phyloP scores from a whole-genome alignment of 2,888 invertebrate species.

The Acheta domesticus region DNA sequence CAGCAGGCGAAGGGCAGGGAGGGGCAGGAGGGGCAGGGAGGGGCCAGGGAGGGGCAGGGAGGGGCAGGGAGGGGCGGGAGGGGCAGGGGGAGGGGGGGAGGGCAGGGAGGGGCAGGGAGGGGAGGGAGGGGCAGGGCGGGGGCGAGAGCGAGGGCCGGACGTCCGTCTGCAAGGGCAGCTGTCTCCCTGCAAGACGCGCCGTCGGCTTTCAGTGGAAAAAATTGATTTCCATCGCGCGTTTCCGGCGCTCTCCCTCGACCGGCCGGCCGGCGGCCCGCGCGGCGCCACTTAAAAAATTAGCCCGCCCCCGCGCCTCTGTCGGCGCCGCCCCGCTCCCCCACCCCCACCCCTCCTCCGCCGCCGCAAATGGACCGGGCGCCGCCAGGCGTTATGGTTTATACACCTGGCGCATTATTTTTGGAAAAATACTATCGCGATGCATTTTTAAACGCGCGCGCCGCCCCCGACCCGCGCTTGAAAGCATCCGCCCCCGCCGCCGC shows the following conservation, averaged over 20 bases:
- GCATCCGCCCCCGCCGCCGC: not conserved
- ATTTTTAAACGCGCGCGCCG: not conserved
- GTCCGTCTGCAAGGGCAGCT: not conserved
- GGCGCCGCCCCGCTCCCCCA: constrained; percentile 24
- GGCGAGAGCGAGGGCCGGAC: not conserved
- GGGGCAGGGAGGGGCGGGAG: not conserved
- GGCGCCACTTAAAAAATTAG: constrained; percentile 20
- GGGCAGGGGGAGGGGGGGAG: too few relatives aligned
- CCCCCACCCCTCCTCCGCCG: constrained; percentile 38
- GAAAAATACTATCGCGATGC: constrained; percentile 18
- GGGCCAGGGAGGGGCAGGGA: too few relatives aligned
- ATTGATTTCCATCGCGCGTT: not conserved
- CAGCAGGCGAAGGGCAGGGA: too few relatives aligned
- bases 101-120: too few relatives aligned
- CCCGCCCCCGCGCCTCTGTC: constrained; percentile 24
- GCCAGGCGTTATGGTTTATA: constrained; percentile 8
- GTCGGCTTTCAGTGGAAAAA: not conserved
- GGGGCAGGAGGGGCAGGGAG: too few relatives aligned
- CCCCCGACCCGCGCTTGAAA: not conserved
- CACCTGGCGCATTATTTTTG: constrained; percentile 18
- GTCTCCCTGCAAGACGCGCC: not conserved
- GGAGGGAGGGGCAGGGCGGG: too few relatives aligned
- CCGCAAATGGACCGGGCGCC: constrained; percentile 41
- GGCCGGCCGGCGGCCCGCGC: constrained; percentile 1
- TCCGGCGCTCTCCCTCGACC: not conserved